Evolutionary conservation across 2,888 invertebrate genomes (phyloP), one percentile per base, ranked within the genome.

Genomic region (Orgyia antiqua): DNA sequence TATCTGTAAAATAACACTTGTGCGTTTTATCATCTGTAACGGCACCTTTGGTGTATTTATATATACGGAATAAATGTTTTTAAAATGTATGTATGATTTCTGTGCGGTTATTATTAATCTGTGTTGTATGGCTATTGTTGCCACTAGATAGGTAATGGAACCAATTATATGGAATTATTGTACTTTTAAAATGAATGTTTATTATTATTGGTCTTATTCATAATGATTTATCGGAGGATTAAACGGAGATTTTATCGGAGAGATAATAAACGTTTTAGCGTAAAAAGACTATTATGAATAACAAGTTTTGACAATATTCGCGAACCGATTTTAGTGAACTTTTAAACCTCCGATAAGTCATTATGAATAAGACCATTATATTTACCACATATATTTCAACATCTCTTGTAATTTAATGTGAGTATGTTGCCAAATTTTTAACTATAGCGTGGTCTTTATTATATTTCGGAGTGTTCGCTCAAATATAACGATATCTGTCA

Each of bases 361-460:
- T n/a, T n/a, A n/a, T n/a, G n/a, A n/a, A n/a, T n/a, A n/a, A n/a
- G n/a, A n/a, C n/a, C n/a, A n/a, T n/a, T n/a, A n/a, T n/a, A n/a
- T n/a, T n/a, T n/a, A n/a, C n/a, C n/a, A n/a, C n/a, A n/a, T n/a
- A n/a, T n/a, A n/a, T n/a, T n/a, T n/a, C n/a, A n/a, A n/a, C n/a
- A n/a, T n/a, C n/a, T n/a, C n/a, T n/a, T n/a, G n/a, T n/a, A n/a
- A n/a, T n/a, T n/a, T n/a, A n/a, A 51, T 57, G 51, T 56, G 53
- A 54, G 59, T 62, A 51, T 52, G 68, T 70, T 74, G 74, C 73
- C 73, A 74, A 74, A 74, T 72, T 71, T 62, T 64, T 49, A 49
- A 48, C 52, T 47, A 61, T 51, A 50, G 42, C 49, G 45, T 31
- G 39, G 45, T 47, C 36, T 46, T 51, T 62, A 55, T 41, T 64